Base-by-base conservation (phyloP, 2,888 invertebrate species). In the Pherbina coryleti region DNA sequence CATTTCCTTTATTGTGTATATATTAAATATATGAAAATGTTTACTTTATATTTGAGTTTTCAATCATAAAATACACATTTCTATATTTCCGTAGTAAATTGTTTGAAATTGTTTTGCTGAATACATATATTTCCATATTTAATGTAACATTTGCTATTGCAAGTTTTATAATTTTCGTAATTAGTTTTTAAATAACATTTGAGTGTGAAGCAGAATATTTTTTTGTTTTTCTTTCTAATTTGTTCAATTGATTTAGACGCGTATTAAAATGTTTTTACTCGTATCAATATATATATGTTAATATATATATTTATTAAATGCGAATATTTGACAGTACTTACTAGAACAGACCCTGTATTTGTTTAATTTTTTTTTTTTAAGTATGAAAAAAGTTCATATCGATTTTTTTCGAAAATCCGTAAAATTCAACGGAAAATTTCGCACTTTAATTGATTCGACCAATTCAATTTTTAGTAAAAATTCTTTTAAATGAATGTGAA, bases 1-100 rank as follows among this genome's bases (percentile, higher is more conserved):
- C 75, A 75, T 67, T 66, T 67, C 55, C 67, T 67, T 75, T 67
- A 75, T 75, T 75, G n/a, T 22, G 75, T 53, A 53, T 75, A 69
- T 60, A 60, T 28, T 69, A 22, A 22, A 28, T 66, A 66, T 49
- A 31, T 69, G 51, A 25, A 31, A 71, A 70, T 51, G 69, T 22
- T 75, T 49, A 75, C 55, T 55, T 67, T 75, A 75, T 55, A 25
- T 67, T 53, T 49, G 53, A 75, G 14, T 62, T 75, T 22, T 55
- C 55, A 75, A 67, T 67, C 67, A 75, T 75, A 75, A 75, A 75
- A 75, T 67, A 75, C 67, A 55, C 75, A 53, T 34, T 37, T 37
- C 34, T 74, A 25, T 44, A 34, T 11, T 17, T 60, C 14, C 25
- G 60, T 60, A 19, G 64, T 66, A 74, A 66, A 55, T 25, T 28